Evolutionary conservation across 1,140 invertebrate genomes (phyloP).

Genomic region (Drosophila miranda): DNA sequence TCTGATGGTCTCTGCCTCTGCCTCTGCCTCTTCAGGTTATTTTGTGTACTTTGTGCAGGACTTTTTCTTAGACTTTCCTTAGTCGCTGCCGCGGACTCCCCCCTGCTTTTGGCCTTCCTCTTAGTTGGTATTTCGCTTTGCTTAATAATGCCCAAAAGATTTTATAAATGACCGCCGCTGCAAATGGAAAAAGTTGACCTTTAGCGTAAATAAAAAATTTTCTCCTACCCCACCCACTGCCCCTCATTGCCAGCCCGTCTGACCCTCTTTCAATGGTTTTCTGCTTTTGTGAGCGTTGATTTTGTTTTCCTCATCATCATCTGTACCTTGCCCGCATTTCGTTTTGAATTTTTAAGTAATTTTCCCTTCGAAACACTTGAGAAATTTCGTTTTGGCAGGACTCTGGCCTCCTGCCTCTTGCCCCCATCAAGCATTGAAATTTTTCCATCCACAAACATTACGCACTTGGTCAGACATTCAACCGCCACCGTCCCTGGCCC

Average conservation of each 20-base stretch:
- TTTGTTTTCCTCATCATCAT: conserved; percentile 55
- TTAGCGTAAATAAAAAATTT: conserved; percentile 53
- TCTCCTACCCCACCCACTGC: background rate
- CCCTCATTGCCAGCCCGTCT: background rate
- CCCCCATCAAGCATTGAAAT: conserved; percentile 22
- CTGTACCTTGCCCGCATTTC: conserved; percentile 34
- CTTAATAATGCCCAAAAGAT: conserved; percentile 52
- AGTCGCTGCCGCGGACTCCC: background rate
- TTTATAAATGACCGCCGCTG: conserved; percentile 52
- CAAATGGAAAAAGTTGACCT: conserved; percentile 77
- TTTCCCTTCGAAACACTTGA: conserved; percentile 48
- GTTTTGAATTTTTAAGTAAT: conserved; percentile 75
- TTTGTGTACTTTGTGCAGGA: conserved; percentile 24
- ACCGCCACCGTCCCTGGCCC: background rate
- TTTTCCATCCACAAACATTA: conserved; percentile 49
- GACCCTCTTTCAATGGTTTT: conserved; percentile 19
- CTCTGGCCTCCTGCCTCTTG: background rate
- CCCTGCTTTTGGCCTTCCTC: background rate
- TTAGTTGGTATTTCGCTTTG: conserved; percentile 25
- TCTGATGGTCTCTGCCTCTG: conserved; percentile 10
- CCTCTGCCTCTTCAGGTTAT: conserved; percentile 40
- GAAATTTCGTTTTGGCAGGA: conserved; percentile 9
- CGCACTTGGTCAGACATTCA: conserved; percentile 52
- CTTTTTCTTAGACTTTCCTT: conserved; percentile 14
- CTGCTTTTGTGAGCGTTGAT: conserved; percentile 62